Percentiles rank a stretch among this genome's conserved stretches.
Evolutionary conservation across 2,797 vertebrate genomes (phyloP).

Genomic region (Crotalus adamanteus): DNA sequence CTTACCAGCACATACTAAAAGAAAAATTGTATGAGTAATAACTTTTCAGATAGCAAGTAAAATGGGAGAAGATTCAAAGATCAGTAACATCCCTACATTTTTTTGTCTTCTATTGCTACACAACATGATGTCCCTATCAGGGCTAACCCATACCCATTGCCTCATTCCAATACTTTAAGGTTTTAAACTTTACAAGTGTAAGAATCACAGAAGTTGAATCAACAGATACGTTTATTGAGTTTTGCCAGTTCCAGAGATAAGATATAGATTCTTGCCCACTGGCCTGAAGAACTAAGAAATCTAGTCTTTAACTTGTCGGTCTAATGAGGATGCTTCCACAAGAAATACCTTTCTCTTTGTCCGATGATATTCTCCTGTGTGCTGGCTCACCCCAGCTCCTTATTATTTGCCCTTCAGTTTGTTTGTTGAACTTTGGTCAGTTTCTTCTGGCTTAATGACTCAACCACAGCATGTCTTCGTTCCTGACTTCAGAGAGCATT

Average conservation of each 20-base stretch:
- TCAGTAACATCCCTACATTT: background rate
- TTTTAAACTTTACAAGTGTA: background rate
- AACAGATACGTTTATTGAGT: background rate
- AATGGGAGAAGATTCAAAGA: background rate
- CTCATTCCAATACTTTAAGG: background rate
- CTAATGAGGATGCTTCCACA: slow-evolving; percentile 3
- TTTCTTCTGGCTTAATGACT: slow-evolving; percentile 68
- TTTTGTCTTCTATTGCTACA: background rate
- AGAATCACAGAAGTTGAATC: background rate
- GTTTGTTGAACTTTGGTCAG: slow-evolving; percentile 64
- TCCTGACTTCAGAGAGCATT: slow-evolving; percentile 32
- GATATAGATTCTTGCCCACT: background rate
- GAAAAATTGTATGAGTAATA: background rate
- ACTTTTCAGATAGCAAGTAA: background rate
- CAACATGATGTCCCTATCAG: background rate
- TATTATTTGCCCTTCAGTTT: slow-evolving; percentile 57
- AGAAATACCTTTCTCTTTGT: slow-evolving; percentile 13
- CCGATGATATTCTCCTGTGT: slow-evolving; percentile 41
- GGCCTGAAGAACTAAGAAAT: background rate
- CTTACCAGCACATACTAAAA: background rate
- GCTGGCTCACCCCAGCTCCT: slow-evolving; percentile 55
- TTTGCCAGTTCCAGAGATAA: background rate
- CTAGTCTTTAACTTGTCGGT: background rate
- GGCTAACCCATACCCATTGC: background rate
- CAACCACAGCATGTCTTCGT: slow-evolving; percentile 45